These are phyloP conservation scores for Phylloscopus trochiloides DNA, from an alignment of 2,113 vertebrate species.

Conservation along the genomic window DNA sequence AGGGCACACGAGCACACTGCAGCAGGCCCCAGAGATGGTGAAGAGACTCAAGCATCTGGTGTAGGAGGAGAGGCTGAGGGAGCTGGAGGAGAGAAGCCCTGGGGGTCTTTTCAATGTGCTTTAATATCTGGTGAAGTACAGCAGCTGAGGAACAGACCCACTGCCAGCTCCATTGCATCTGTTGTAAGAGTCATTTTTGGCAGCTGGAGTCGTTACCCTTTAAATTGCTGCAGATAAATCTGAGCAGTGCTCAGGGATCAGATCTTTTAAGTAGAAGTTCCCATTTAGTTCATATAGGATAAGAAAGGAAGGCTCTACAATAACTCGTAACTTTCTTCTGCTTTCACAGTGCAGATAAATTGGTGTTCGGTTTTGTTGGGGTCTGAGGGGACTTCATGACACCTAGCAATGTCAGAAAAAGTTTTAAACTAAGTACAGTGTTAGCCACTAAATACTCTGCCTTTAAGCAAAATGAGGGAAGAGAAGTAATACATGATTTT, in stretches of 20 bases:
- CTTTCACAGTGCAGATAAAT: not conserved
- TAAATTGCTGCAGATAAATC: not conserved
- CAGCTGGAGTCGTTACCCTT: not conserved
- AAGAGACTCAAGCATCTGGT: not conserved
- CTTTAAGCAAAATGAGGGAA: not conserved
- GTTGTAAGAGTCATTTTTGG: not conserved
- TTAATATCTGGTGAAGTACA: not conserved
- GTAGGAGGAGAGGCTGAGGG: not conserved
- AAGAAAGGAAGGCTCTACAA: not conserved
- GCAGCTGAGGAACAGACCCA: not conserved
- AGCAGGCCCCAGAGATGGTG: fast-evolving
- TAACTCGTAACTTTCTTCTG: not conserved
- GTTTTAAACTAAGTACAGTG: not conserved
- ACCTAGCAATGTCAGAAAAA: not conserved
- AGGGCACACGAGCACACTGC: no score
- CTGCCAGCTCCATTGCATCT: not conserved
- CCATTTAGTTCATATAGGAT: not conserved
- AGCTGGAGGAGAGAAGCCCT: not conserved
- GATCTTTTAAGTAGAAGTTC: not conserved
- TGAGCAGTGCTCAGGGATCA: not conserved
- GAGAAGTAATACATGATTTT: not conserved
- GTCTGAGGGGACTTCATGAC: not conserved
- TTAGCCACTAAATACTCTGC: not conserved
- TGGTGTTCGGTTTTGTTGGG: not conserved
- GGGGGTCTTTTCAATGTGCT: not conserved